Percentiles rank a stretch among this genome's conserved stretches.
phyloP scores from a whole-genome alignment of 2,113 vertebrate species.

The Melozone crissalis region DNA sequence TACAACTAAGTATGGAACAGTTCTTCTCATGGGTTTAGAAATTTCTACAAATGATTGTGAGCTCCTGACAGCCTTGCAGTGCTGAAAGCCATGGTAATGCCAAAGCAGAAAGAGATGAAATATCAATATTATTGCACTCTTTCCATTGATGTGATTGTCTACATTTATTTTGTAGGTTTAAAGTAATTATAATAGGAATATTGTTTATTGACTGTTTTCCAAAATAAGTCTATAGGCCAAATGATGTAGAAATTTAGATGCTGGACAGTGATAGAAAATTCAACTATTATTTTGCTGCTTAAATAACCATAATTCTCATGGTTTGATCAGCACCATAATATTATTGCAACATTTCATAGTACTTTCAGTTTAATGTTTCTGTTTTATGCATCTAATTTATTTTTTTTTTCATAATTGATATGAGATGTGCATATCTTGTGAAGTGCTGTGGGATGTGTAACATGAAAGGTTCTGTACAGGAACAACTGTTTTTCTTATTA shows the following conservation, averaged over 20 bases:
- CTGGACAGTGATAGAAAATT: background rate
- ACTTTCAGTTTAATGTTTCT: background rate
- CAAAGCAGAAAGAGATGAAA: background rate
- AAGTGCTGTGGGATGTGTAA: slow-evolving; percentile 16
- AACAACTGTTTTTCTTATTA: slow-evolving; percentile 49
- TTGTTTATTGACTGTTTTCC: background rate
- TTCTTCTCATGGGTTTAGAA: background rate
- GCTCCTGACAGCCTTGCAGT: background rate
- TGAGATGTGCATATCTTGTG: background rate
- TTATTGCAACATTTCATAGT: background rate
- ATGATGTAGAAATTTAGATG: background rate
- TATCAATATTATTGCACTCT: background rate
- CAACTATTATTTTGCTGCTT: background rate
- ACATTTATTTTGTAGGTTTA: background rate
- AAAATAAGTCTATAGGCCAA: background rate
- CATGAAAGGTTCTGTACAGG: slow-evolving; percentile 16
- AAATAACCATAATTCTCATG: background rate
- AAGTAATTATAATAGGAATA: background rate
- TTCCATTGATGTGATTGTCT: background rate
- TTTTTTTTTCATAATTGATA: slow-evolving; percentile 10
- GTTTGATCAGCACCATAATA: background rate
- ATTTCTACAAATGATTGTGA: background rate
- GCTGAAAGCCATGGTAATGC: background rate
- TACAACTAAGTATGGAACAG: background rate
- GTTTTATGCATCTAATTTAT: background rate